Evolutionary conservation across 1,140 invertebrate species (phyloP).

Genomic region (Drosophila pallidifrons): DNA sequence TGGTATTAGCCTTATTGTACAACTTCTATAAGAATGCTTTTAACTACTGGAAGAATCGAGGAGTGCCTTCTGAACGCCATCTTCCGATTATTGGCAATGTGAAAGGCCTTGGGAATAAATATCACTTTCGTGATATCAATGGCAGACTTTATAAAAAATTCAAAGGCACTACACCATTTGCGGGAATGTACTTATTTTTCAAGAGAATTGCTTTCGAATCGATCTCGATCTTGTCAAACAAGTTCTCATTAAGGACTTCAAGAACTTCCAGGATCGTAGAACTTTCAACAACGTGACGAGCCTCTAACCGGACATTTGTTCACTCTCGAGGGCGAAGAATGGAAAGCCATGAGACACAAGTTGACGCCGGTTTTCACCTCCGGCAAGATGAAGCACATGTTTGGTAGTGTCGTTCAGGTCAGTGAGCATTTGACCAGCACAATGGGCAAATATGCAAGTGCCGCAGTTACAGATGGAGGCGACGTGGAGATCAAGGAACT

Average conservation of each 20-base stretch:
- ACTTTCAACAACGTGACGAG: conserved; percentile 86
- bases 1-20: conserved; percentile 43
- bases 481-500: conserved; percentile 86
- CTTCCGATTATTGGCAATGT: conserved; percentile 76
- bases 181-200: conserved; percentile 66
- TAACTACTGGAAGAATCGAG: conserved; percentile 82
- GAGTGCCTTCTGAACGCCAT: conserved; percentile 79
- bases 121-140: conserved; percentile 60
- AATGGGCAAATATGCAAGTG: conserved; percentile 33
- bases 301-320: conserved; percentile 86
- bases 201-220: conserved; percentile 28
- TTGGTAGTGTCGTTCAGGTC: conserved; percentile 76
- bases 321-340: conserved; percentile 85
- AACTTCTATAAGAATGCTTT: conserved; percentile 52
- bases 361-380: conserved; percentile 87
- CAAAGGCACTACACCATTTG: conserved; percentile 63
- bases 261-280: conserved; percentile 82
- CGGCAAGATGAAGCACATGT: conserved; percentile 87
- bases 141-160: conserved; percentile 70
- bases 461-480: conserved; percentile 75
- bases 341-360: conserved; percentile 86
- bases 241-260: conserved; percentile 80
- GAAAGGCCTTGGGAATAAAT: conserved; percentile 42
- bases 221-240: conserved; percentile 75
- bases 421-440: conserved; percentile 57